These are phyloP conservation scores for Phyllotreta striolata DNA, from an alignment of 2,888 invertebrate genomes.

Conservation along the genomic window DNA sequence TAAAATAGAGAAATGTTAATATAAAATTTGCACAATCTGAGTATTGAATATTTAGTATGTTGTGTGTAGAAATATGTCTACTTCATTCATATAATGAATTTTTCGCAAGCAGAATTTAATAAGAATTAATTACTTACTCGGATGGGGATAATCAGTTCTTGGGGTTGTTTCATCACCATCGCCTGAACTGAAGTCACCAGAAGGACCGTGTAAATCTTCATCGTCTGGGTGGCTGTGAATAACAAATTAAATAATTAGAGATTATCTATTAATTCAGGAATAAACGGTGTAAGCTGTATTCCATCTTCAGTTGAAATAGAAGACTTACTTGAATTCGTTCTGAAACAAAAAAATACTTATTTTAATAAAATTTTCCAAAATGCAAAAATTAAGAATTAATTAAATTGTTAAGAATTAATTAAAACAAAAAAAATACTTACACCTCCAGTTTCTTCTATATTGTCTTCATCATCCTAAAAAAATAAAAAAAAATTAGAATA, in stretches of 20 bases:
- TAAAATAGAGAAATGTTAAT: constrained; percentile 49
- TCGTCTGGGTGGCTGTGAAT: constrained; percentile 36
- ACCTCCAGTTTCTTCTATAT: too few species aligned
- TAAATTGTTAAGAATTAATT: background rate
- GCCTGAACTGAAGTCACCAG: constrained; percentile 49
- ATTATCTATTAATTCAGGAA: too few species aligned
- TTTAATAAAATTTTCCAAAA: too few species aligned
- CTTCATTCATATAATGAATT: constrained; percentile 8
- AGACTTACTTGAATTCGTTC: constrained; percentile 14
- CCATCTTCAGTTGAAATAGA: background rate
- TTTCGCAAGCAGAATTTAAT: constrained; percentile 1
- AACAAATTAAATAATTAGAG: background rate
- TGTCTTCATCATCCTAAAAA: too few species aligned
- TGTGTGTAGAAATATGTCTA: too few species aligned
- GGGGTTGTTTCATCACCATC: constrained; percentile 32
- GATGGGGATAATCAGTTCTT: constrained; percentile 34
- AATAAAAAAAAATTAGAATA: too few species aligned
- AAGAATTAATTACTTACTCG: constrained; percentile 40
- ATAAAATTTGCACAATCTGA: constrained; percentile 12
- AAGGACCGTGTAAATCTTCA: constrained; percentile 43
- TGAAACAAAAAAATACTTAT: constrained; percentile 20
- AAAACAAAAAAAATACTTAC: too few species aligned
- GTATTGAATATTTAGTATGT: constrained; percentile 3
- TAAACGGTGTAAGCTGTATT: background rate
- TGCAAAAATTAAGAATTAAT: constrained; percentile 2